These are phyloP conservation scores for Petroica traversi DNA, from an alignment of 2,113 vertebrate species.

Conservation along the genomic window DNA sequence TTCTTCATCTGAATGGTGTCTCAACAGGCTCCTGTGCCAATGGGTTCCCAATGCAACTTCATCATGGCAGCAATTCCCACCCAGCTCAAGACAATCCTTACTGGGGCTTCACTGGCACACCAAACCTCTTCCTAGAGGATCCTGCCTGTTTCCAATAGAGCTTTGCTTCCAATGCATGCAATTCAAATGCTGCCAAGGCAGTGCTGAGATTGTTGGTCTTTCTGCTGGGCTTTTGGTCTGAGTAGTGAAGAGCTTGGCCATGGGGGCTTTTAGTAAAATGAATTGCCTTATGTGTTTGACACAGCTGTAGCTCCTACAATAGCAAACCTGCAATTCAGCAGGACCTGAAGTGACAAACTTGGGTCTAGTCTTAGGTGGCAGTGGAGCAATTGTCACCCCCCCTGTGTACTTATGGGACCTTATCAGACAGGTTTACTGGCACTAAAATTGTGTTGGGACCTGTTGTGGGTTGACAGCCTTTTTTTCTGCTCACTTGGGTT, in stretches of 20 bases:
- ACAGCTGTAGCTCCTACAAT: not conserved
- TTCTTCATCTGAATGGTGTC: not conserved
- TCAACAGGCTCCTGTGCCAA: rapidly evolving
- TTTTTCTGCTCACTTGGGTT: not conserved
- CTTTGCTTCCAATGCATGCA: not conserved
- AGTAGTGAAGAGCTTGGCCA: not conserved
- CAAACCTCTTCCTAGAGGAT: not conserved
- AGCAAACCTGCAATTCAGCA: not conserved
- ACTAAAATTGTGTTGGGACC: not conserved
- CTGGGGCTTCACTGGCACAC: not conserved
- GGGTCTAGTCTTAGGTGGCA: not conserved
- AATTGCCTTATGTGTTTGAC: not conserved
- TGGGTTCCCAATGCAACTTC: not conserved
- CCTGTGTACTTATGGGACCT: not conserved
- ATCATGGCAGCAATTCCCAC: not conserved
- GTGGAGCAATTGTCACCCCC: not conserved
- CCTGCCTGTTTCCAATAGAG: not conserved
- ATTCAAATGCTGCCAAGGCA: not conserved
- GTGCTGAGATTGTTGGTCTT: rapidly evolving
- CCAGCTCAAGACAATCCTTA: not conserved
- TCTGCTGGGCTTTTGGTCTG: not conserved
- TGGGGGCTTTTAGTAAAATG: not conserved
- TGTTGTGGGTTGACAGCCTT: not conserved
- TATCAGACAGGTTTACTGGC: not conserved
- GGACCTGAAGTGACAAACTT: not conserved